A percentile compares a stretch with the other conserved stretches of the same genome.
Conservation (phyloP, 2,888 invertebrate genomes). For the Priocnemis perturbator region DNA sequence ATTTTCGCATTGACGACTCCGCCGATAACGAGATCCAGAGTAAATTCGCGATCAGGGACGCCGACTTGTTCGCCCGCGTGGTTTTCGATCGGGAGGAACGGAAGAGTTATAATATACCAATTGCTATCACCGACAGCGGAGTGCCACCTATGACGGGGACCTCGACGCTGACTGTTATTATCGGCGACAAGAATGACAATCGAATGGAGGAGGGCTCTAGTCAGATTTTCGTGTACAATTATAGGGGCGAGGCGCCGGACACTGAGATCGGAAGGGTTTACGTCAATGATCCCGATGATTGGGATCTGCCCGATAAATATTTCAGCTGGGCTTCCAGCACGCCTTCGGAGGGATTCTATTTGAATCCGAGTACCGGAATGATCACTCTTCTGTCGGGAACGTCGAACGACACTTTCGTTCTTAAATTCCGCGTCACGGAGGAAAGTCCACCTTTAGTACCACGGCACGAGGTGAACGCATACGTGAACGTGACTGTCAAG, state of each 20-base stretch:
- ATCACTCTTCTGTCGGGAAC: slow-evolving; percentile 90
- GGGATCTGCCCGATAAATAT: slow-evolving; percentile 95
- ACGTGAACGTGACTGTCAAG: slow-evolving; percentile 91
- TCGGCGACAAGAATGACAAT: slow-evolving; percentile 97
- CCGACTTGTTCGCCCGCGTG: slow-evolving; percentile 83
- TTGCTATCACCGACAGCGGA: slow-evolving; percentile 92
- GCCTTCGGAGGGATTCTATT: slow-evolving; percentile 81
- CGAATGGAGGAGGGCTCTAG: slow-evolving; percentile 91
- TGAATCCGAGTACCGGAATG: slow-evolving; percentile 88
- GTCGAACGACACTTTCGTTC: slow-evolving; percentile 84
- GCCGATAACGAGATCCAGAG: slow-evolving; percentile 80
- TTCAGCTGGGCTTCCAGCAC: slow-evolving; percentile 83
- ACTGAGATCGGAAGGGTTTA: slow-evolving; percentile 94
- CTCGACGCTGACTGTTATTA: slow-evolving; percentile 90
- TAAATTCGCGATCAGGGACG: slow-evolving; percentile 84
- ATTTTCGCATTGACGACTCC: slow-evolving; percentile 80
- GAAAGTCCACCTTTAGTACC: slow-evolving; percentile 78
- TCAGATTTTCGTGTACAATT: slow-evolving; percentile 95
- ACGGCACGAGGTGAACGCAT: slow-evolving; percentile 86
- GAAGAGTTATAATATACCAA: slow-evolving; percentile 92
- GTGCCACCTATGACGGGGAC: slow-evolving; percentile 84
- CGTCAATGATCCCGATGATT: slow-evolving; percentile 96
- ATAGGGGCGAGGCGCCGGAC: slow-evolving; percentile 88
- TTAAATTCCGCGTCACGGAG: slow-evolving; percentile 87
- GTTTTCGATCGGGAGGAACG: slow-evolving; percentile 91